Evolutionary conservation across 2,888 invertebrate species (phyloP), one percentile per base, ranked within the genome.

Genomic region (Nebria brevicollis): DNA sequence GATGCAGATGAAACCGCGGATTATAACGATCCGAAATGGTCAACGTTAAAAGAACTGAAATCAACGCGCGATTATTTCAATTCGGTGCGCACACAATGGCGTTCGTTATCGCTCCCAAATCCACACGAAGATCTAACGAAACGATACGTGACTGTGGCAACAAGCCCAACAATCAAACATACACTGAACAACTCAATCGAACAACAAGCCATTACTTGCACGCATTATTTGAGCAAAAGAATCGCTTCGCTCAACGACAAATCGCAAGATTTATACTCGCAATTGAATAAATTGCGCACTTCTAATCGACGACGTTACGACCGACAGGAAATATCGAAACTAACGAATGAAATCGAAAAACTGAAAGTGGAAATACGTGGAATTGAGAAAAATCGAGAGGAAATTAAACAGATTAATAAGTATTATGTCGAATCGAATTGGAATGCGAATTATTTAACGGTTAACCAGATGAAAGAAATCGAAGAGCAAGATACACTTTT

Each of bases 1-100:
- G 82, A 82, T 72, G 41, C 76, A 1, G 68, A 79, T 7, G 82
- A 83, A 73, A 78, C 75, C 10, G 75, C 77, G 2, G 82, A 82
- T 66, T 73, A 77, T 64, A 83, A 79, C n/a, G 81, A 83, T 66
- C 77, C 81, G 43, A 79, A 70, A 77, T 83, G 83, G 83, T 43
- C 64, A n/a, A 54, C 66, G 25, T 82, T 82, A 11, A 81, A 78
- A 54, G 82, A 82, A 34, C 70, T 82, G 11, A 76, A 77, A 64
- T 78, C 83, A 41, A 68, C 65, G 15, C 70, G 81, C 68, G 82
- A 82, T 66, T 83, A 81, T 41, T 83, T 83, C 78, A 64, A 72
- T 15, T 78, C 81, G 20, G 82, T 82, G 26, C 34, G 70, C 25
- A 78, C 43, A 11, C 81, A 82, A 66, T 83, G 83, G 83, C 72